Evolutionary conservation across 2,113 vertebrate genomes (phyloP).

Genomic region (Mystacornis crossleyi): DNA sequence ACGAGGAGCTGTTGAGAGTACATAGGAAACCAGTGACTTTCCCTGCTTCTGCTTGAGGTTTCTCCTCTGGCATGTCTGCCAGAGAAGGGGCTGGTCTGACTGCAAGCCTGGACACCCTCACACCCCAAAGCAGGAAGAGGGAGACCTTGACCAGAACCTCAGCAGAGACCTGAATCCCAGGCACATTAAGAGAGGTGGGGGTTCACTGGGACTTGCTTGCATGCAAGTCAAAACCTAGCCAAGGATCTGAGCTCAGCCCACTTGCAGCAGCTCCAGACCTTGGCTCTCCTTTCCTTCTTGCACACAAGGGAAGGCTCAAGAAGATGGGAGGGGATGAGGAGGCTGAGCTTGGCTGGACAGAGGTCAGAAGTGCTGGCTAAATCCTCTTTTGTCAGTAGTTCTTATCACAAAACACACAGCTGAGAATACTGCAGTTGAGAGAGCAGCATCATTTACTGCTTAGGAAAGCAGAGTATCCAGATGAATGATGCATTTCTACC

Average conservation of each 20-base stretch:
- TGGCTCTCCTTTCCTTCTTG: neutral
- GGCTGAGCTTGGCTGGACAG: neutral
- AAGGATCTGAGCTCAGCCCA: neutral
- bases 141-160: neutral
- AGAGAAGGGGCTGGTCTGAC: neutral
- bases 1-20: neutral
- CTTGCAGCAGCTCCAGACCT: neutral
- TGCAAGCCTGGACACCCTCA: neutral
- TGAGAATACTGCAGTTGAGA: neutral
- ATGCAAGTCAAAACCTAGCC: rapidly evolving
- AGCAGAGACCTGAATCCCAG: neutral
- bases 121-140: neutral
- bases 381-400: neutral
- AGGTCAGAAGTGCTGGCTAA: neutral
- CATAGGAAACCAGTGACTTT: neutral
- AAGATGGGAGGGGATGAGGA: neutral
- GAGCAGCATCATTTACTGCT: neutral
- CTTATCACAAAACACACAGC: neutral
- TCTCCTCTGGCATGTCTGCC: neutral
- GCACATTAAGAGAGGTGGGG: neutral
- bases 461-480: neutral
- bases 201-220: neutral
- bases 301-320: neutral
- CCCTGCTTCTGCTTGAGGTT: neutral
- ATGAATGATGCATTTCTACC: neutral